phyloP scores from a whole-genome alignment of 2,797 vertebrate species.

The Karalla daura region DNA sequence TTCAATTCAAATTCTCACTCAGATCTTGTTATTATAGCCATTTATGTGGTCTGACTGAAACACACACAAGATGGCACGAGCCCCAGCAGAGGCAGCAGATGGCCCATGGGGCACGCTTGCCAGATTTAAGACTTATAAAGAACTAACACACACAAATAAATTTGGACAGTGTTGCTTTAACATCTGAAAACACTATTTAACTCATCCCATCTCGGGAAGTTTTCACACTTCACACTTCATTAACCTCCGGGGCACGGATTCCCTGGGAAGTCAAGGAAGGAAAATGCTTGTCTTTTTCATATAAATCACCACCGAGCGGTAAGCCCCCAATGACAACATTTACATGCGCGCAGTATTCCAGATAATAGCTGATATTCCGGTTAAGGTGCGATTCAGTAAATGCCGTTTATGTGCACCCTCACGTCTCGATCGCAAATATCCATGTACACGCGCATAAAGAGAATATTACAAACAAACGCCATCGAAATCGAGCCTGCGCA shows the following conservation, averaged over 20 bases:
- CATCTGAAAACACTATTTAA: slow-evolving; percentile 95
- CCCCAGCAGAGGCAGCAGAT: slow-evolving; percentile 53
- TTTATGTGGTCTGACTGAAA: slow-evolving; percentile 62
- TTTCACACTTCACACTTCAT: slow-evolving; percentile 99
- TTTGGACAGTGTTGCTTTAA: slow-evolving; percentile 85
- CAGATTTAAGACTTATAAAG: slow-evolving; percentile 81
- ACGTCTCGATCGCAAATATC: slow-evolving; percentile 56
- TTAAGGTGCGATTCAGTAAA: slow-evolving; percentile 50
- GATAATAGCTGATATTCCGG: slow-evolving; percentile 68
- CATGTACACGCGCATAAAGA: slow-evolving; percentile 45
- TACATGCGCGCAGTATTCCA: slow-evolving; percentile 67
- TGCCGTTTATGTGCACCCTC: slow-evolving; percentile 54
- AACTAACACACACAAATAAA: slow-evolving; percentile 82
- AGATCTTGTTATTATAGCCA: slow-evolving; percentile 55
- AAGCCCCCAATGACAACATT: slow-evolving; percentile 76
- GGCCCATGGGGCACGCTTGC: slow-evolving; percentile 75
- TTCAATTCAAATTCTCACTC: slow-evolving; percentile 47
- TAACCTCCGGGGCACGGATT: slow-evolving; percentile 90
- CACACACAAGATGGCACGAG: slow-evolving; percentile 57
- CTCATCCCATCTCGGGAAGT: slow-evolving; percentile 91
- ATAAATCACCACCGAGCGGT: slow-evolving; percentile 80
- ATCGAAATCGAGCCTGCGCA: slow-evolving; percentile 30
- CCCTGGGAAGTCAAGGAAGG: slow-evolving; percentile 87
- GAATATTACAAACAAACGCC: slow-evolving; percentile 37
- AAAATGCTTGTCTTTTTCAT: slow-evolving; percentile 82